Evolutionary conservation across 2,888 invertebrate species (phyloP).

Genomic region (Graphium colonna): DNA sequence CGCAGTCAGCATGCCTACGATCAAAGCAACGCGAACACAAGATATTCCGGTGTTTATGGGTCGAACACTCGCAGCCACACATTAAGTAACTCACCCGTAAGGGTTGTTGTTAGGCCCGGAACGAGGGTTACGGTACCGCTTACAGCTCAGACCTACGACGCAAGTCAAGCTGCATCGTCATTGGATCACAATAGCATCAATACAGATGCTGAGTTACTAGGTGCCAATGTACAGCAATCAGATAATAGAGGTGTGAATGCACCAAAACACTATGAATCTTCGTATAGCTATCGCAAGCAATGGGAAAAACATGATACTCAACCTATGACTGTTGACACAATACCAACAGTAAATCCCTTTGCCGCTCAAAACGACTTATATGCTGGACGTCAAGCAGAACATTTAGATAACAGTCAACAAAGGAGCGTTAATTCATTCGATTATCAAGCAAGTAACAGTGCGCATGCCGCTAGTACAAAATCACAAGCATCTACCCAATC

Average conservation of each 20-base stretch:
- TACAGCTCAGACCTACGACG: constrained; percentile 38
- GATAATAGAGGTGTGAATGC: constrained; percentile 36
- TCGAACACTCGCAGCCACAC: constrained; percentile 41
- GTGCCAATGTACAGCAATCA: constrained; percentile 34
- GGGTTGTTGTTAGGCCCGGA: constrained; percentile 57
- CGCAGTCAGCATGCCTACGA: constrained; percentile 27
- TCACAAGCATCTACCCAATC: constrained; percentile 44
- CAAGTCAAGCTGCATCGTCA: constrained; percentile 29
- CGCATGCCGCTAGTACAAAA: constrained; percentile 42
- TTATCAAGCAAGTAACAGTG: constrained; percentile 34
- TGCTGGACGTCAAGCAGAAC: constrained; percentile 44
- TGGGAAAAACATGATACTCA: constrained; percentile 66
- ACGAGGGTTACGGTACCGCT: constrained; percentile 54
- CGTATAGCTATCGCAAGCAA: constrained; percentile 64
- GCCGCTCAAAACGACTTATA: constrained; percentile 53
- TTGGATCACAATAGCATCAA: constrained; percentile 48
- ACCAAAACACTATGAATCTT: constrained; percentile 61
- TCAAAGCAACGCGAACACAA: constrained; percentile 36
- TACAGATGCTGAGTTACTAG: constrained; percentile 49
- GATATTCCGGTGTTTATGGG: constrained; percentile 35
- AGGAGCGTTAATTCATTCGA: constrained; percentile 38
- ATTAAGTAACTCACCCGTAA: constrained; percentile 48
- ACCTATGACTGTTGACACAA: constrained; percentile 38
- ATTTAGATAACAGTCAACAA: constrained; percentile 33
- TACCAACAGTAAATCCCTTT: constrained; percentile 46